Conservation (phyloP, 2,888 invertebrate genomes). For the Germaria angustata region DNA sequence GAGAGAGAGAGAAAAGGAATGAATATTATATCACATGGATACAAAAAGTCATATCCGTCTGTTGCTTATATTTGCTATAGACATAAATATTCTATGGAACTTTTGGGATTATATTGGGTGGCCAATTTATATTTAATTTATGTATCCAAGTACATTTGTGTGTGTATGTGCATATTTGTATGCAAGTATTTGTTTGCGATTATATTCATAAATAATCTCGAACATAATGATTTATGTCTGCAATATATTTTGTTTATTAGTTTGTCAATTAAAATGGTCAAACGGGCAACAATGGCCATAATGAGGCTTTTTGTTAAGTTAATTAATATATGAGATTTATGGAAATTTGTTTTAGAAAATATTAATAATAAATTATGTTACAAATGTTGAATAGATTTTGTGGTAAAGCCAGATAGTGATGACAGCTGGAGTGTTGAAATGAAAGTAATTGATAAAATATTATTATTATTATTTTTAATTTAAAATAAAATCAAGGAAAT, state of each 20-base stretch:
- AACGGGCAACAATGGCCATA: constrained; percentile 56
- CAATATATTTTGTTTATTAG: constrained; percentile 68
- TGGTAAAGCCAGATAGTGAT: constrained; percentile 18
- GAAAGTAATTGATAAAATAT: no score
- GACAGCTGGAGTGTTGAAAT: constrained; percentile 49
- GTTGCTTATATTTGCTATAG: constrained; percentile 23
- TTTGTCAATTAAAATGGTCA: constrained; percentile 68
- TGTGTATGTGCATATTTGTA: background rate
- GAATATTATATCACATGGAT: background rate
- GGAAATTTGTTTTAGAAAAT: constrained; percentile 45
- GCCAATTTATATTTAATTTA: constrained; percentile 20
- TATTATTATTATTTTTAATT: no score
- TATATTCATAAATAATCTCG: constrained; percentile 52
- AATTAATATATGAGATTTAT: constrained; percentile 70
- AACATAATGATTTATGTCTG: constrained; percentile 65
- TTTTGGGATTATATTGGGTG: constrained; percentile 44
- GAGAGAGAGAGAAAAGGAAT: background rate
- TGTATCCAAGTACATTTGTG: background rate
- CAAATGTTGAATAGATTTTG: constrained; percentile 38
- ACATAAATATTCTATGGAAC: constrained; percentile 19
- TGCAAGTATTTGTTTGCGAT: background rate
- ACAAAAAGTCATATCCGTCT: constrained; percentile 31
- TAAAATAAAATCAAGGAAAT: no score
- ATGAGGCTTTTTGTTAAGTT: constrained; percentile 68
- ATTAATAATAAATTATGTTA: constrained; percentile 16